Evolutionary conservation across 2,888 invertebrate species (phyloP).

Genomic region (Aspidiotus destructor): DNA sequence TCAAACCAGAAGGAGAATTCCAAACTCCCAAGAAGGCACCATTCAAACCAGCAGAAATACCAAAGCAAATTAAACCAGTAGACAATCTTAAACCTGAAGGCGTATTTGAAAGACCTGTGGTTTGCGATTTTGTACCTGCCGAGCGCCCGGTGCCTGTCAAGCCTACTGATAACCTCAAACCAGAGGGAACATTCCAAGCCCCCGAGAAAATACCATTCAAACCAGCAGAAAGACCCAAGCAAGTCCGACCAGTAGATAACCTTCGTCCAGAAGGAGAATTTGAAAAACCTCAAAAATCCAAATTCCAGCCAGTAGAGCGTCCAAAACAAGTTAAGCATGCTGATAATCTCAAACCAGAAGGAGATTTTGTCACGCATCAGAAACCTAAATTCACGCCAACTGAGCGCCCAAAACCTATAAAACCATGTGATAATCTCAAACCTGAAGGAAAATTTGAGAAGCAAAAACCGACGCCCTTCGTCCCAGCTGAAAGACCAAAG

Average conservation of each 20-base stretch:
- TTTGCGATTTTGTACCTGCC: constrained; percentile 31
- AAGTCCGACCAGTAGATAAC: constrained; percentile 40
- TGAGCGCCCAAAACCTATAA: constrained; percentile 50
- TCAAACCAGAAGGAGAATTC: constrained; percentile 46
- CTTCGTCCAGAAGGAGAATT: constrained; percentile 43
- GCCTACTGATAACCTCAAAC: constrained; percentile 52
- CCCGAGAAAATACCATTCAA: constrained; percentile 39
- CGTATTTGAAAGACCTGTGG: constrained; percentile 45
- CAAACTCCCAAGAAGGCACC: constrained; percentile 42
- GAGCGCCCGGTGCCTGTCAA: constrained; percentile 43
- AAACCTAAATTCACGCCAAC: constrained; percentile 44
- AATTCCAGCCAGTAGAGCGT: constrained; percentile 41
- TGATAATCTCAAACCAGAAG: constrained; percentile 56
- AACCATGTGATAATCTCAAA: constrained; percentile 42
- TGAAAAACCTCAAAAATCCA: constrained; percentile 40
- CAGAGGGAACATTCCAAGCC: constrained; percentile 44
- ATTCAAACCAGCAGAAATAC: constrained; percentile 39
- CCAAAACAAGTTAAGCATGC: constrained; percentile 41
- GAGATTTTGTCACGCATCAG: constrained; percentile 46
- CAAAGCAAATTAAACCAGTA: constrained; percentile 39
- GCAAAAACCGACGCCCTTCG: constrained; percentile 41
- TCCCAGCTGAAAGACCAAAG: constrained; percentile 40
- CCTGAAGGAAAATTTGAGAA: constrained; percentile 47
- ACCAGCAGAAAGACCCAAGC: constrained; percentile 42
- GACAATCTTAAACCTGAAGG: constrained; percentile 45